Conservation (phyloP, 2,888 invertebrate genomes). For the Drosophila flavopinicola region DNA sequence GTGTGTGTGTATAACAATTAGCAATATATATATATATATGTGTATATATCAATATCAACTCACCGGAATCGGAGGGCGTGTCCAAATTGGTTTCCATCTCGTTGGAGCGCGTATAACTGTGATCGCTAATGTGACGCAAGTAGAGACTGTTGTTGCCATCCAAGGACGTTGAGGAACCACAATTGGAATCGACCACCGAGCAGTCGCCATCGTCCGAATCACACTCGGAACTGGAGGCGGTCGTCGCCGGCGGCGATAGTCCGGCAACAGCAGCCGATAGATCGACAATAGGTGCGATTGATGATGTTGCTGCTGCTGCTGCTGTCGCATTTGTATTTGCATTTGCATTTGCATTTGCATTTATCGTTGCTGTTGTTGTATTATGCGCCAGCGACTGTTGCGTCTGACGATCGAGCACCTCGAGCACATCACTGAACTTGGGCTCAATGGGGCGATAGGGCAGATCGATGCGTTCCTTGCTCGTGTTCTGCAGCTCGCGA, state of each 20-base stretch:
- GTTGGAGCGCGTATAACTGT: slow-evolving; percentile 89
- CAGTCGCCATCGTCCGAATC: slow-evolving; percentile 67
- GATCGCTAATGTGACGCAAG: slow-evolving; percentile 85
- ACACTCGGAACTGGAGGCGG: slow-evolving; percentile 52
- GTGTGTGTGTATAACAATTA: not conserved
- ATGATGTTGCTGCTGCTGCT: slow-evolving; percentile 15
- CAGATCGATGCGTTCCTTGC: slow-evolving; percentile 69
- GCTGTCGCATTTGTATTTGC: not conserved
- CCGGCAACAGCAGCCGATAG: slow-evolving; percentile 1
- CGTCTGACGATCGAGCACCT: slow-evolving; percentile 70
- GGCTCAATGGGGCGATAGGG: slow-evolving; percentile 39
- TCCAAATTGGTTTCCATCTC: slow-evolving; percentile 89
- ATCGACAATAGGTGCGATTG: slow-evolving; percentile 9
- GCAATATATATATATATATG: not conserved
- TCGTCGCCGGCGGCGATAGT: slow-evolving; percentile 45
- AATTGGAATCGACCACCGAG: slow-evolving; percentile 30
- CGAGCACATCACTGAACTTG: slow-evolving; percentile 76
- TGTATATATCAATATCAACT: slow-evolving; percentile 83
- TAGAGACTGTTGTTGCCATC: slow-evolving; percentile 48
- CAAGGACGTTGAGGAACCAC: slow-evolving; percentile 13
- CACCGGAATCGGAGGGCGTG: slow-evolving; percentile 96
- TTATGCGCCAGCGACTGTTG: no score
- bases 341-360: no score
- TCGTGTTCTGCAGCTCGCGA: slow-evolving; percentile 82
- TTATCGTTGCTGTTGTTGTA: not conserved